A percentile compares a stretch with the other conserved stretches of the same genome.
Evolutionary conservation across 2,113 vertebrate species (phyloP).

Genomic region (Cephalophus harveyi): DNA sequence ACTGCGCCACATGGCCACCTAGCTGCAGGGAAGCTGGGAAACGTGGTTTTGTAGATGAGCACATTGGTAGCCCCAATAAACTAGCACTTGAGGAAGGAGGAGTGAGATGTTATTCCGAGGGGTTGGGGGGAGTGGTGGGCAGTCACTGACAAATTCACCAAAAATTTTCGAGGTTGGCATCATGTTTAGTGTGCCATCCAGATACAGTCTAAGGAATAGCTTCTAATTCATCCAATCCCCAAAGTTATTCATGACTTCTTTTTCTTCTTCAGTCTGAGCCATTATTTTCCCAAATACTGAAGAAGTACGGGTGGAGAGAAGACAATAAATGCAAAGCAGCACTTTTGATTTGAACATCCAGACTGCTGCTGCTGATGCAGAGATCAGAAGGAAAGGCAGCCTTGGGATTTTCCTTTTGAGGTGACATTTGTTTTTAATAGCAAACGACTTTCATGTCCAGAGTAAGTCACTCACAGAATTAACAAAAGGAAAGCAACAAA

Average conservation of each 20-base stretch:
- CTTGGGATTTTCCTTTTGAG: slow-evolving; percentile 37
- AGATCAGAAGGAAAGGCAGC: slow-evolving; percentile 36
- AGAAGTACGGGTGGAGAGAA: neutral
- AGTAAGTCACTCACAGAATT: slow-evolving; percentile 60
- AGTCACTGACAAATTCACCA: neutral
- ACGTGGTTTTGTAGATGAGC: neutral
- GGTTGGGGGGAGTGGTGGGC: neutral
- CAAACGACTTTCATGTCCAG: slow-evolving; percentile 47
- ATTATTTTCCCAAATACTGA: neutral
- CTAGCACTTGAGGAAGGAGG: neutral
- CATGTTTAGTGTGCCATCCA: neutral
- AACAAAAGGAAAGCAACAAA: slow-evolving; percentile 47
- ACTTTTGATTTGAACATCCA: neutral
- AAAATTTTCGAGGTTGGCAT: neutral
- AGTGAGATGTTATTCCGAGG: neutral
- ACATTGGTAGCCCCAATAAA: neutral
- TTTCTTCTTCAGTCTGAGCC: neutral
- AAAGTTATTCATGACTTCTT: neutral
- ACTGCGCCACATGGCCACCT: neutral
- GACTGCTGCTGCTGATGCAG: neutral
- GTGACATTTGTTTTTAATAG: slow-evolving; percentile 55
- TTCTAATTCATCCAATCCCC: neutral
- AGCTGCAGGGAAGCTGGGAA: neutral
- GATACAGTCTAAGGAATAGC: neutral
- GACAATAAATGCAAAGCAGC: slow-evolving; percentile 13